Conservation (phyloP, 2,113 vertebrate genomes). For the Morone saxatilis region DNA sequence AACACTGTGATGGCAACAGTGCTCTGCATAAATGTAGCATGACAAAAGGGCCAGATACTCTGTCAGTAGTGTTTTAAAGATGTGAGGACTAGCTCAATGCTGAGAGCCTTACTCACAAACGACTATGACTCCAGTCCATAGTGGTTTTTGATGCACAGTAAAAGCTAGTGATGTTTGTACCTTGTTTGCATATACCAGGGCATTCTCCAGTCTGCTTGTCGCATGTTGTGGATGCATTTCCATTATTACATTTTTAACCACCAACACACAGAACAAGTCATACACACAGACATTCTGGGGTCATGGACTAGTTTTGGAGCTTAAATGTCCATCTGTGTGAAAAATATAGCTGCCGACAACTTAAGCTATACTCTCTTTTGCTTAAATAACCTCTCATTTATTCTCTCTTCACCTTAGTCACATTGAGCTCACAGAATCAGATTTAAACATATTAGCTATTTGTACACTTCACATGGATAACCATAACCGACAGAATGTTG, state of each 20-base stretch:
- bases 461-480: not conserved
- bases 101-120: slow-evolving; percentile 25
- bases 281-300: not conserved
- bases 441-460: no score
- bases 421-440: not conserved
- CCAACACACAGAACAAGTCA: not conserved
- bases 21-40: slow-evolving; percentile 32
- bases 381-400: not conserved
- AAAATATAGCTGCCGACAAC: not conserved
- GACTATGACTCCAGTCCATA: not conserved
- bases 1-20: not conserved
- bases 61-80: slow-evolving; percentile 12
- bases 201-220: not conserved
- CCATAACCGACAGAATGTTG: no score
- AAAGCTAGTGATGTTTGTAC: not conserved
- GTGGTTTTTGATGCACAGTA: not conserved
- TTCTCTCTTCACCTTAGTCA: not conserved
- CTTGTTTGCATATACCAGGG: not conserved
- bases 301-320: not conserved
- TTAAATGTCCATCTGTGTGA: not conserved
- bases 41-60: slow-evolving; percentile 31
- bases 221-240: not conserved
- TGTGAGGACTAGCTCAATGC: not conserved
- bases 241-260: not conserved
- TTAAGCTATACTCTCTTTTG: not conserved